A percentile compares a stretch with the other conserved stretches of the same genome.
Conservation (phyloP, 2,797 vertebrate species). For the Trichosurus vulpecula region DNA sequence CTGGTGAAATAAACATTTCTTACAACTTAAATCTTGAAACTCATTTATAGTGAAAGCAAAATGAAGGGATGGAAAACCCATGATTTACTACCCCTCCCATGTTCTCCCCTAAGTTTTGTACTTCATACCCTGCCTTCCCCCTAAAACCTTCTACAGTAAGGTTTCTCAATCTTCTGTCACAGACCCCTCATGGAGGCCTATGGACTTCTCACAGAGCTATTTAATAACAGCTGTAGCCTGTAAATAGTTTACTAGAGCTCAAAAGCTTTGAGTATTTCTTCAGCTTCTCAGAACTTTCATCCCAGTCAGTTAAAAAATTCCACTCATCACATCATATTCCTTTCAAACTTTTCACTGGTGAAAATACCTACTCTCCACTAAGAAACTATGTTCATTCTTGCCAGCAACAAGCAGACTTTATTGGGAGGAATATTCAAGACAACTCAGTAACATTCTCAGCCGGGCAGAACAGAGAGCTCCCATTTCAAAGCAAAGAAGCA, state of each 20-base stretch:
- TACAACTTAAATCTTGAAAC: neutral
- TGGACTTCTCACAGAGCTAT: neutral
- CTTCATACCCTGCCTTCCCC: neutral
- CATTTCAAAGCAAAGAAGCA: neutral
- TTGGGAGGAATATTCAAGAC: neutral
- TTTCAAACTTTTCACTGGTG: neutral
- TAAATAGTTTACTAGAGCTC: neutral
- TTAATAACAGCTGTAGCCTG: neutral
- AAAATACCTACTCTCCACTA: neutral
- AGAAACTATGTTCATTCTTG: neutral
- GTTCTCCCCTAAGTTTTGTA: neutral
- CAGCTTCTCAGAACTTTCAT: neutral
- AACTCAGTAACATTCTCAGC: neutral
- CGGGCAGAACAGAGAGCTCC: neutral
- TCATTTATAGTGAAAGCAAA: neutral
- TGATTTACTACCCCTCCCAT: neutral
- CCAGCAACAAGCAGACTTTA: neutral
- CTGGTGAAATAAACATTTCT: neutral
- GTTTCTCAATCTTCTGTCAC: neutral
- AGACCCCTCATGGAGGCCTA: no score
- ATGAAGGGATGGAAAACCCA: neutral
- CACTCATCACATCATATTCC: neutral
- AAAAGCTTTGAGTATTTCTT: neutral
- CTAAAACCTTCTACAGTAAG: neutral
- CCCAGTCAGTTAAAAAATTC: neutral